Base-by-base conservation (phyloP, 2,888 invertebrate species). In the Coremacera marginata region DNA sequence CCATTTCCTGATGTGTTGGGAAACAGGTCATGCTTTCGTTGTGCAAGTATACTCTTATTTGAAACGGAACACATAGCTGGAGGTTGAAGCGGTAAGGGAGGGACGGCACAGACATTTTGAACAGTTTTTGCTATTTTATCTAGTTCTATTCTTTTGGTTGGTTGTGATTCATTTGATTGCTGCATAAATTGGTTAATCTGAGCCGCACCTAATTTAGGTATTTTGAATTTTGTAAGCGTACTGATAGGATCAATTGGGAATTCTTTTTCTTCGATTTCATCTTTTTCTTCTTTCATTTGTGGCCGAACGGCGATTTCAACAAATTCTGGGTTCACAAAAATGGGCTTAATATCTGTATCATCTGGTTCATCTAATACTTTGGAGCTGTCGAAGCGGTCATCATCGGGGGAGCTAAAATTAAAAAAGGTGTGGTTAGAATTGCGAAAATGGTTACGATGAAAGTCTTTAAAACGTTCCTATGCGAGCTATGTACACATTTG, bases 331-430 rank as follows among this genome's bases (percentile, higher is more conserved):
- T 44, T 37, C 14, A 51, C 5, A 68, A 3, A 31, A 22, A n/a
- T 49, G 22, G 37, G 11, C 34, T 57, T 19, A 62, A 27, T 44
- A n/a, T 19, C 55, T 16, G 37, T 14, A 14, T 22, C 9, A 9
- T 74, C 37, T 7, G 8, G 0, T 51, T 77, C 49, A 22, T 67
- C 60, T 22, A 37, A 11, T 44, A 65, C 51, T 52, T 49, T 31
- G 51, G 49, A 76, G n/a, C 78, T 78, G 7, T 77, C 55, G 79
- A 80, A 82, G 7, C 83, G 82, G 31, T 84, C 83, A 55, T 83
- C 83, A 27, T 77, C 79, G 34, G 84, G 83, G 3, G 84, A 83
- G 68, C 84, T 84, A 31, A 31, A 75, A 78, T 11, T 65, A 70
- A 75, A 71, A 68, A 9, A 44, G 65, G 31, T 71, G n/a, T 55